These are phyloP conservation scores for Limonius californicus DNA, from an alignment of 1,140 invertebrate genomes.

Conservation along the genomic window DNA sequence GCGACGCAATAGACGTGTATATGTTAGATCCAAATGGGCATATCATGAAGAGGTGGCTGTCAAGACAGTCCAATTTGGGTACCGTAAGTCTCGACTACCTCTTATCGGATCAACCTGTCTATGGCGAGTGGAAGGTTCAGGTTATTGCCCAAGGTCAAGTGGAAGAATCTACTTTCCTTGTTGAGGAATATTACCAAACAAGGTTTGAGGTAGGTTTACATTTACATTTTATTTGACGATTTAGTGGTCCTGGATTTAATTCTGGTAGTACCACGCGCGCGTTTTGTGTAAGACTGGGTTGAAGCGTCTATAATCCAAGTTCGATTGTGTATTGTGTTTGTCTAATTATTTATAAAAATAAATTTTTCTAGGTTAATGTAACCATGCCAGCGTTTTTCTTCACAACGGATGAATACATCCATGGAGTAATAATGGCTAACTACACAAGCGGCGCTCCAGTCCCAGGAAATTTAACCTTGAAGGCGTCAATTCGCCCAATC, in stretches of 20 bases:
- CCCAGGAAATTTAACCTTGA: slow-evolving; percentile 79
- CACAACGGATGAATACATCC: slow-evolving; percentile 75
- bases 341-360: neutral
- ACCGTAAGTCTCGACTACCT: slow-evolving; percentile 87
- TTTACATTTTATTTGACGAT: too few species aligned
- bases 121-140: slow-evolving; percentile 87
- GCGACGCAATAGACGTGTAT: slow-evolving; percentile 83
- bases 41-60: slow-evolving; percentile 85
- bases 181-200: slow-evolving; percentile 94
- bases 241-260: too few species aligned
- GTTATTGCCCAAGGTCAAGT: slow-evolving; percentile 84
- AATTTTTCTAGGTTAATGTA: slow-evolving; percentile 78
- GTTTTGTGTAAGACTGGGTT: too few species aligned
- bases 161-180: slow-evolving; percentile 79
- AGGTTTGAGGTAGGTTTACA: slow-evolving; percentile 69
- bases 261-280: too few species aligned
- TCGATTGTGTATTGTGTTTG: neutral
- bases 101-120: slow-evolving; percentile 86
- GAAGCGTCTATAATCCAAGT: too few species aligned
- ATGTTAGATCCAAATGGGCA: slow-evolving; percentile 83
- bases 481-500: slow-evolving; percentile 69
- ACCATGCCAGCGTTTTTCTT: slow-evolving; percentile 93
- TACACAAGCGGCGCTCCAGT: slow-evolving; percentile 86
- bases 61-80: slow-evolving; percentile 81
- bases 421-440: slow-evolving; percentile 87